phyloP scores from a whole-genome alignment of 2,888 invertebrate species.

The Sepioteuthis lessoniana region DNA sequence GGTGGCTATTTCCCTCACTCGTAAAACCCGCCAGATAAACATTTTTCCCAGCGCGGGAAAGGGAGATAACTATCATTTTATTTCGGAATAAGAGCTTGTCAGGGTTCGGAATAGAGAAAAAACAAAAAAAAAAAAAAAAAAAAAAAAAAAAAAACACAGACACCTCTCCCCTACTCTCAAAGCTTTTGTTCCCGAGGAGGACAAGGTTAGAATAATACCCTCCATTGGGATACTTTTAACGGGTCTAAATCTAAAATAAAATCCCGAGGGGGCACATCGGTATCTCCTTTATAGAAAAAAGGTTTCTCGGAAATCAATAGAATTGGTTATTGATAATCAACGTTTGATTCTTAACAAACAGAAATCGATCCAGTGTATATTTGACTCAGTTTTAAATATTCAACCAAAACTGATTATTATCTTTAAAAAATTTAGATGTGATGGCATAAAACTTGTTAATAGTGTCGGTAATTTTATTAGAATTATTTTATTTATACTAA shows the following conservation, averaged over 20 bases:
- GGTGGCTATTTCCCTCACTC: neutral
- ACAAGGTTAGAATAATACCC: slow-evolving; percentile 33
- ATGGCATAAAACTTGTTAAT: no score
- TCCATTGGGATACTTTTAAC: neutral
- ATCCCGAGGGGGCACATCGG: neutral
- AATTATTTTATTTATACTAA: no score
- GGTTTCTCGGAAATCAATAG: neutral
- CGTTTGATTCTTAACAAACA: no score
- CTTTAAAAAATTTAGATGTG: no score
- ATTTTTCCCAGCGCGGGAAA: slow-evolving; percentile 38
- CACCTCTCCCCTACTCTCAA: slow-evolving; percentile 44
- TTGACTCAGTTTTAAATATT: no score
- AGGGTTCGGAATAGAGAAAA: neutral
- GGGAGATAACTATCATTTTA: slow-evolving; percentile 41
- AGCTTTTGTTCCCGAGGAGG: slow-evolving; percentile 36
- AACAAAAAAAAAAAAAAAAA: neutral
- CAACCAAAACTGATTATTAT: no score
- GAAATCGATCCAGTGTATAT: no score
- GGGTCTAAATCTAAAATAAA: neutral
- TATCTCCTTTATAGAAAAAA: neutral
- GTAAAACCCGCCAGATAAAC: slow-evolving; percentile 41
- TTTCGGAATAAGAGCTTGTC: slow-evolving; percentile 38
- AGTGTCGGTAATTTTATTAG: no score
- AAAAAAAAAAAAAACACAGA: neutral
- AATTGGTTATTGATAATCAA: no score